A percentile compares a stretch with the other conserved stretches of the same genome.
phyloP scores from a whole-genome alignment of 2,113 vertebrate species.

The Malaclemys terrapin region DNA sequence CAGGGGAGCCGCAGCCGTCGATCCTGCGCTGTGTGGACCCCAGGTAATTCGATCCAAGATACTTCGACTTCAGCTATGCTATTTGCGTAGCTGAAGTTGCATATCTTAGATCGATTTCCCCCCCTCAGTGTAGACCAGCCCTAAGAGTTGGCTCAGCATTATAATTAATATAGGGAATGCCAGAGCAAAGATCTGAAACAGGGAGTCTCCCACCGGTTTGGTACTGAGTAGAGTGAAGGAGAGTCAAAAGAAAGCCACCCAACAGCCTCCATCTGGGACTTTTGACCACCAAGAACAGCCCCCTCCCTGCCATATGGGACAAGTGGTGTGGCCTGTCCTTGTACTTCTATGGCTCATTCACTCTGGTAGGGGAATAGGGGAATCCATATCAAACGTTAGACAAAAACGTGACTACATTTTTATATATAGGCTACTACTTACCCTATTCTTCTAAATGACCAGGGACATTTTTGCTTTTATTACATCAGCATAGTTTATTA shows the following conservation, averaged over 20 bases:
- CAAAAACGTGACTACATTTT: neutral
- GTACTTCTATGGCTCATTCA: neutral
- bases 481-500: neutral
- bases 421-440: neutral
- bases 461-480: neutral
- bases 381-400: neutral
- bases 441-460: neutral
- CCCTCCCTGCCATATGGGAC: neutral
- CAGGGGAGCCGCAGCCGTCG: too few species aligned
- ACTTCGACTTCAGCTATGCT: too few species aligned
- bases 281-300: neutral
- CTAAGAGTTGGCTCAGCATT: rapidly evolving
- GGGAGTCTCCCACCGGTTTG: neutral
- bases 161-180: neutral
- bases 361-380: neutral
- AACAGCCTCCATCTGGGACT: neutral
- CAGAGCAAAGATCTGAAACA: neutral
- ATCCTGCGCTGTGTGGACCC: too few species aligned
- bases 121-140: too few species aligned
- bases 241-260: neutral
- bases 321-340: neutral
- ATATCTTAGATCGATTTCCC: too few species aligned
- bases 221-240: neutral
- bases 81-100: too few species aligned
- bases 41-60: too few species aligned